Evolutionary conservation across 2,888 invertebrate species (phyloP), one percentile per base, ranked within the genome.

Genomic region (Amphiduros pacificus): DNA sequence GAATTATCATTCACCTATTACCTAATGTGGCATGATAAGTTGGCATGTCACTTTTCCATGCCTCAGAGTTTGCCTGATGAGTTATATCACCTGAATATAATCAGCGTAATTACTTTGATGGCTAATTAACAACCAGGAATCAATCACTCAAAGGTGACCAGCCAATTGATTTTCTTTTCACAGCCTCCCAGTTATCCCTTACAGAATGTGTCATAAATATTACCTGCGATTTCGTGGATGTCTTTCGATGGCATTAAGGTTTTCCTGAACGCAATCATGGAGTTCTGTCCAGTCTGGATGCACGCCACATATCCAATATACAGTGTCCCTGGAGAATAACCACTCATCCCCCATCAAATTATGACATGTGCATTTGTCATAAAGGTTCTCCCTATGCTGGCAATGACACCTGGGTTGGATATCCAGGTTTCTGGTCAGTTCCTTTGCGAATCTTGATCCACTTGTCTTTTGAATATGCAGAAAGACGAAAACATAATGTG

Each of bases 391-490:
- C 73, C 90, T 89, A 68, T 91, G 87, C 79, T 92, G 92, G 85
- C 97, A 98, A 77, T 91, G 90, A 84, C 98, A 98, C 48, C 96
- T 96, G 74, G 92, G 88, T 86, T 93, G 89, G 63, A 92, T 85
- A 84, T 95, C 94, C 77, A 98, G 87, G 85, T 98, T 94, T 84
- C 92, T 91, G 62, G 98, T 97, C 73, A 99, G 87, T 85, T 97
- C 96, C 80, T 92, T 90, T 60, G 98, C 99, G 82, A 99, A 98
- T 6, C 94, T 82, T 41, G 98, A 98, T 29, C 99, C 99, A 58
- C 98, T 98, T 58, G 98, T 99, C 86, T 99, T 99, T 84, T 99
- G 99, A 83, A 99, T 97, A 83, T 99, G 98, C 71, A 99, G 85
- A 87, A 99, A 89, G 59, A 99, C 97, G 87, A 99, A 91, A 61